Conservation (phyloP, 2,888 invertebrate species). For the Troglohyphantes excavatus region DNA sequence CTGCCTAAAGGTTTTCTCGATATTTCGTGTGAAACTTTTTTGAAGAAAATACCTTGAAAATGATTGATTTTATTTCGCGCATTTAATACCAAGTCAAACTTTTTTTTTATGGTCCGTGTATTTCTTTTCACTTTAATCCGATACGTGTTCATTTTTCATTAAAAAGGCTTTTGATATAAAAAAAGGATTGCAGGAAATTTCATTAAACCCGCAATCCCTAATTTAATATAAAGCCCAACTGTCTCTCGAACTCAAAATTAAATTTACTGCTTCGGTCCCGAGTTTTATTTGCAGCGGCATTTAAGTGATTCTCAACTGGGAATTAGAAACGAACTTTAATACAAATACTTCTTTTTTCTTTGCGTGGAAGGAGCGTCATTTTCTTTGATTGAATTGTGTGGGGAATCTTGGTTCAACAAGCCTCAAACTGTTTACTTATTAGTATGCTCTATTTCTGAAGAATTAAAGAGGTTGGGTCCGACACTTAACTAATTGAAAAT, state of each 20-base stretch:
- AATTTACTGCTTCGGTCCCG: neutral
- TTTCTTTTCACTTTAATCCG: constrained; percentile 5
- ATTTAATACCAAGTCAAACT: neutral
- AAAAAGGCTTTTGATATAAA: neutral
- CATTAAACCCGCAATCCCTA: constrained; percentile 1
- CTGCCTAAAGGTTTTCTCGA: too few relatives aligned
- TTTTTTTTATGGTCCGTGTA: neutral
- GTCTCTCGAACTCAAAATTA: constrained; percentile 6
- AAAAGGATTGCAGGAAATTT: neutral
- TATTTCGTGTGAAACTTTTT: too few relatives aligned
- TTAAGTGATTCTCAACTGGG: neutral
- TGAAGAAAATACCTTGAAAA: neutral
- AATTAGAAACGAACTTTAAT: constrained; percentile 5
- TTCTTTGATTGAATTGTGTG: constrained; percentile 5
- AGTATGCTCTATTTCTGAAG: neutral
- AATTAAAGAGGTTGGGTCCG: neutral
- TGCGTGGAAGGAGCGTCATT: neutral
- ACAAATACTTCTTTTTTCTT: neutral
- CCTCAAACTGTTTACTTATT: neutral
- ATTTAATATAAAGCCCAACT: neutral
- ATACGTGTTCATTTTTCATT: constrained; percentile 4
- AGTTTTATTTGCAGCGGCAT: constrained; percentile 5
- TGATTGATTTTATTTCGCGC: neutral
- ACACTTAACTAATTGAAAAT: too few relatives aligned
- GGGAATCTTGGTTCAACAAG: neutral